A percentile compares a stretch with the other conserved stretches of the same genome.
Conservation (phyloP, 2,113 vertebrate species). For the Tychaedon coryphoeus region DNA sequence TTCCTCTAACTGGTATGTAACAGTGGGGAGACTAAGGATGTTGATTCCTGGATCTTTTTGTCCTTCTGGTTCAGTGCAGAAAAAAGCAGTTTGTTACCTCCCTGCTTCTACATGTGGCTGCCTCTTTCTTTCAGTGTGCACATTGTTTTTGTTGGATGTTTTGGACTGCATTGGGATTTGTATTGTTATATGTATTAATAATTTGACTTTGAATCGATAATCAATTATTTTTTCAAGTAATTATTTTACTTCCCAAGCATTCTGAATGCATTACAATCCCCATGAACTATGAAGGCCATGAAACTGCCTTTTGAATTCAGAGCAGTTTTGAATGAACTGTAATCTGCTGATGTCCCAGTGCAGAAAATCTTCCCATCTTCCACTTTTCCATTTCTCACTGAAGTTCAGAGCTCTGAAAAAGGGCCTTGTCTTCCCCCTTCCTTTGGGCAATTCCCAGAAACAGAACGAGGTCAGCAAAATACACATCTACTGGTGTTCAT, state of each 20-base stretch:
- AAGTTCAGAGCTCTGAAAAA: not conserved
- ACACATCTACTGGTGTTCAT: not conserved
- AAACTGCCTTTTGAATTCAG: not conserved
- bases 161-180: not conserved
- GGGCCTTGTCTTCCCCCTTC: not conserved
- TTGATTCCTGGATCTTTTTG: not conserved
- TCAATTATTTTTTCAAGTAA: not conserved
- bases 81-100: not conserved
- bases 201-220: not conserved
- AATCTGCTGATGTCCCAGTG: not conserved
- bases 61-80: not conserved
- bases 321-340: not conserved
- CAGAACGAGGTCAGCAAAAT: not conserved
- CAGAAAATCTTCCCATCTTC: not conserved
- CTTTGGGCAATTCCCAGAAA: not conserved
- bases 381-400: not conserved
- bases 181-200: not conserved
- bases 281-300: not conserved
- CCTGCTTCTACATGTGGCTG: not conserved
- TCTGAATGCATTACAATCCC: not conserved
- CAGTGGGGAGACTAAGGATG: not conserved
- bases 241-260: not conserved
- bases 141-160: not conserved
- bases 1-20: not conserved
- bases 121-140: not conserved